These are phyloP conservation scores for Chrysoperla carnea DNA, from an alignment of 1,140 invertebrate species.

Conservation along the genomic window DNA sequence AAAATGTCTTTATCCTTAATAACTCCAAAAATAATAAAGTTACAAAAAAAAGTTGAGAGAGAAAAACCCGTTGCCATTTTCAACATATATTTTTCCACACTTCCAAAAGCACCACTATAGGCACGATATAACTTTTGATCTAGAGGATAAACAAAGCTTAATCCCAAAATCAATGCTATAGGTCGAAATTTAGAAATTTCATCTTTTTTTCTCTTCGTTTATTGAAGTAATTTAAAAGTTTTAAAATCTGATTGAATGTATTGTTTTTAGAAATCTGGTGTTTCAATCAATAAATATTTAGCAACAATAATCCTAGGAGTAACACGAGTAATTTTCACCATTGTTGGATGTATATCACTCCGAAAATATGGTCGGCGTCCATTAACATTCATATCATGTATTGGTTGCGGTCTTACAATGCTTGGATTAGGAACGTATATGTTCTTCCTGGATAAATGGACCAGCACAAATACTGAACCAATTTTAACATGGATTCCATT, in stretches of 20 bases:
- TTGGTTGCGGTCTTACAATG: slow-evolving; percentile 40
- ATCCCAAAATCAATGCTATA: too few relatives aligned
- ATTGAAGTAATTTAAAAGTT: too few relatives aligned
- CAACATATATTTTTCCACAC: too few relatives aligned
- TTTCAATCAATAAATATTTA: slow-evolving; percentile 36
- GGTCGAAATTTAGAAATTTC: too few relatives aligned
- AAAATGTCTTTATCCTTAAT: too few relatives aligned
- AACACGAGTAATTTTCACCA: slow-evolving; percentile 34
- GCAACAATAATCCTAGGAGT: slow-evolving; percentile 50
- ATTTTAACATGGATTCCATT: slow-evolving; percentile 23
- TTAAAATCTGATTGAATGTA: slow-evolving; percentile 2
- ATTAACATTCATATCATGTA: slow-evolving; percentile 41
- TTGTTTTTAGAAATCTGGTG: slow-evolving; percentile 32
- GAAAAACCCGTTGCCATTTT: too few relatives aligned
- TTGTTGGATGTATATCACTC: slow-evolving; percentile 41
- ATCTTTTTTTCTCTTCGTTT: too few relatives aligned
- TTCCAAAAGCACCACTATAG: too few relatives aligned
- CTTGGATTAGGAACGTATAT: slow-evolving; percentile 34
- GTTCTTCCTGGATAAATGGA: slow-evolving; percentile 21
- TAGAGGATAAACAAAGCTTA: too few relatives aligned
- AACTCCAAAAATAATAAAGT: too few relatives aligned
- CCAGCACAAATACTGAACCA: slow-evolving; percentile 18
- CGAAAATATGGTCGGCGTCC: slow-evolving; percentile 38
- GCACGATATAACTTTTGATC: too few relatives aligned
- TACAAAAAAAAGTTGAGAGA: too few relatives aligned